Conservation (phyloP, 2,113 vertebrate genomes). For the Hystrix brachyura region DNA sequence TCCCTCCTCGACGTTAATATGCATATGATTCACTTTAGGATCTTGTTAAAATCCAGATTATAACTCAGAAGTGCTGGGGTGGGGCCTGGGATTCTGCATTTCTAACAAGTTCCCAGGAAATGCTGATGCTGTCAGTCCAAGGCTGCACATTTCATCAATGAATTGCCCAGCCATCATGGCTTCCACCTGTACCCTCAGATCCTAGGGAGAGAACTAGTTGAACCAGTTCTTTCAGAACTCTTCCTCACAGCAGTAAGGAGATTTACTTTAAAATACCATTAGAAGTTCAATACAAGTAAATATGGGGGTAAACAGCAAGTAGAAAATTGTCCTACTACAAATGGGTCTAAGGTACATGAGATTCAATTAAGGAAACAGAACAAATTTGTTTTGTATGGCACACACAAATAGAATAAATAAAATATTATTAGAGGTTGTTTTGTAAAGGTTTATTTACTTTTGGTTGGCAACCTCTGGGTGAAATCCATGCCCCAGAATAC, state of each 20-base stretch:
- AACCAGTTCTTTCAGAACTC: slow-evolving; percentile 45
- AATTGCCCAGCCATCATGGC: background rate
- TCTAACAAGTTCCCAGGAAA: background rate
- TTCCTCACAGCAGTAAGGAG: slow-evolving; percentile 55
- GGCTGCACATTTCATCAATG: slow-evolving; percentile 41
- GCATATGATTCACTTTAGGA: background rate
- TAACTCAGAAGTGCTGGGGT: background rate
- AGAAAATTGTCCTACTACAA: slow-evolving; percentile 61
- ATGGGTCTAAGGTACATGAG: slow-evolving; percentile 29
- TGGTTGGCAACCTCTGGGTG: slow-evolving; percentile 49
- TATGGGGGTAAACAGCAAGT: slow-evolving; percentile 10
- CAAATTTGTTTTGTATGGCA: slow-evolving; percentile 33
- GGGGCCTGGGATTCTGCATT: background rate
- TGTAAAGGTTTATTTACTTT: slow-evolving; percentile 59
- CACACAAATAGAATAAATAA: slow-evolving; percentile 64
- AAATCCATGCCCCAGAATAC: slow-evolving; percentile 52
- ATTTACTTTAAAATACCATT: slow-evolving; percentile 58
- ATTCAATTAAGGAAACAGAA: slow-evolving; percentile 66
- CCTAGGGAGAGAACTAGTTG: background rate
- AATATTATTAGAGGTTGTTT: slow-evolving; percentile 55
- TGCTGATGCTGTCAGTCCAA: background rate
- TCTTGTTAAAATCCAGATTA: slow-evolving; percentile 47
- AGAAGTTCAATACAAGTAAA: slow-evolving; percentile 53
- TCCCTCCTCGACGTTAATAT: background rate
- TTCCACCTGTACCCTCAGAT: background rate